Evolutionary conservation across 2,113 vertebrate species (phyloP).

Genomic region (Tenebrosternarchus preto): DNA sequence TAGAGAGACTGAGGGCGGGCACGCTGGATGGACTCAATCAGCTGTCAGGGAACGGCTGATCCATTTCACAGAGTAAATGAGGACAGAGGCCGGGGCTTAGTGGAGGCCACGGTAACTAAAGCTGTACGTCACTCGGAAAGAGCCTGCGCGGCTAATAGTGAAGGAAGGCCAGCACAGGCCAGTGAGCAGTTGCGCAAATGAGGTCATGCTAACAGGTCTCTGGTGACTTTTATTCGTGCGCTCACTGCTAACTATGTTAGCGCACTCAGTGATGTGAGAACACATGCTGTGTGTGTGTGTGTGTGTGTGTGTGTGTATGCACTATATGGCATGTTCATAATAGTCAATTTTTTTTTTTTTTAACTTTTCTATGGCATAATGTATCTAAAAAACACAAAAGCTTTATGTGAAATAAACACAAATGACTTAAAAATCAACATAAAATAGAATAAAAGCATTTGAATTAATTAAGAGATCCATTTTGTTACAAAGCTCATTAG

Average conservation of each 20-base stretch:
- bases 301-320: not conserved
- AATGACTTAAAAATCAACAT: no score
- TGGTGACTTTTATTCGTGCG: not conserved
- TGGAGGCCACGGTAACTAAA: slow-evolving; percentile 19
- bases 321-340: no score
- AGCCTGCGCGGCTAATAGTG: not conserved
- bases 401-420: no score
- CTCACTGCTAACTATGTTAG: not conserved
- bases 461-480: no score
- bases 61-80: slow-evolving; percentile 63
- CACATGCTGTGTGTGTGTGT: not conserved
- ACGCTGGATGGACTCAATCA: slow-evolving; percentile 64
- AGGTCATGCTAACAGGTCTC: not conserved
- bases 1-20: slow-evolving; percentile 50
- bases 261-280: not conserved
- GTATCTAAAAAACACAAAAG: no score
- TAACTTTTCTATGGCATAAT: no score
- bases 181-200: not conserved
- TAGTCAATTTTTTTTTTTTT: no score
- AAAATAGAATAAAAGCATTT: no score
- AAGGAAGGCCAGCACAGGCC: not conserved
- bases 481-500: no score
- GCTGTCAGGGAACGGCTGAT: slow-evolving; percentile 60
- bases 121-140: not conserved
- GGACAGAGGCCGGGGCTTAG: slow-evolving; percentile 17